phyloP scores from a whole-genome alignment of 2,888 invertebrate genomes.

The Ichneumoninae sp. region DNA sequence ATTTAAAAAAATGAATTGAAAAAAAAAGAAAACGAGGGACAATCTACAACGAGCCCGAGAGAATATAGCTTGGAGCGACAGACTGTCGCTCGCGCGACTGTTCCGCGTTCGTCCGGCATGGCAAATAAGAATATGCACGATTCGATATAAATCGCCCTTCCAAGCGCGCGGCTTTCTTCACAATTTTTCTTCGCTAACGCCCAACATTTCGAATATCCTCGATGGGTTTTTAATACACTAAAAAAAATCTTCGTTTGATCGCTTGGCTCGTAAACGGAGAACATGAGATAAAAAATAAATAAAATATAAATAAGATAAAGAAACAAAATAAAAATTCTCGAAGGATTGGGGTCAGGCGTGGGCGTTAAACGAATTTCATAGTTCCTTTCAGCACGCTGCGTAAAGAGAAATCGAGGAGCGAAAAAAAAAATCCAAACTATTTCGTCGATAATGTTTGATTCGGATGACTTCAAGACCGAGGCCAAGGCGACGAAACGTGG shows the following conservation, averaged over 20 bases:
- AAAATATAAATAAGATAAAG: constrained; percentile 1
- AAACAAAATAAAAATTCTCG: background rate
- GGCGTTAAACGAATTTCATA: constrained; percentile 45
- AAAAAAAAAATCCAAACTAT: constrained; percentile 1
- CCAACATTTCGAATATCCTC: background rate
- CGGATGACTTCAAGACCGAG: constrained; percentile 26
- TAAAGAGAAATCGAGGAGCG: constrained; percentile 18
- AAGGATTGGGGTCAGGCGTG: constrained; percentile 55
- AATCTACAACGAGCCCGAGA: constrained; percentile 57
- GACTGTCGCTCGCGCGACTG: constrained; percentile 57
- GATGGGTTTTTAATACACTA: constrained; percentile 24
- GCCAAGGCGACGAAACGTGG: constrained; percentile 16
- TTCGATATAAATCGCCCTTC: constrained; percentile 47
- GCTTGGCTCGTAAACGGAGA: constrained; percentile 17
- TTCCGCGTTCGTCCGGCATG: constrained; percentile 57
- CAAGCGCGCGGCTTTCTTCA: constrained; percentile 15
- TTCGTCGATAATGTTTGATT: constrained; percentile 10
- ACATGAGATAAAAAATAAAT: background rate
- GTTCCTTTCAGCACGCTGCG: constrained; percentile 11
- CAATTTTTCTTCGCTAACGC: constrained; percentile 18
- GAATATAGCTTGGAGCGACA: constrained; percentile 62
- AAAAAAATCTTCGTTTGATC: background rate
- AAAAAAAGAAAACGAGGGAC: constrained; percentile 60
- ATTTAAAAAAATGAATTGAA: background rate
- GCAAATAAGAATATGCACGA: constrained; percentile 34